phyloP scores from a whole-genome alignment of 2,888 invertebrate species.

The Trimorus sp. region DNA sequence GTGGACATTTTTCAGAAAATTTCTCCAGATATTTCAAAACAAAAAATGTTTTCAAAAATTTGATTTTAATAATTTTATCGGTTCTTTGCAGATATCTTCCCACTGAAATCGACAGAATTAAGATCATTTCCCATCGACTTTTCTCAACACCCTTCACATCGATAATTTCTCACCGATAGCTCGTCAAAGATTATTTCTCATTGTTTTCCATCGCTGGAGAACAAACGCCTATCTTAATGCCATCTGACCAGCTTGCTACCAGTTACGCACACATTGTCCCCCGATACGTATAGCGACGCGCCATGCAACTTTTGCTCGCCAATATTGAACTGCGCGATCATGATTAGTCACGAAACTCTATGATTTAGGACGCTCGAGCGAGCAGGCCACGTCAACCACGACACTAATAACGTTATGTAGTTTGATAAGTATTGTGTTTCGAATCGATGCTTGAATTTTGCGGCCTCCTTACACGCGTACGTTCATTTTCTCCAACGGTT shows the following conservation, averaged over 20 bases:
- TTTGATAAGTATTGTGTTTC: conserved; percentile 62
- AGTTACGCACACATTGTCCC: conserved; percentile 1
- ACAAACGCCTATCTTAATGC: conserved; percentile 31
- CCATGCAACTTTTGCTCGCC: conserved; percentile 35
- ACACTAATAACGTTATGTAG: conserved; percentile 60
- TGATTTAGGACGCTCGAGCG: conserved; percentile 61
- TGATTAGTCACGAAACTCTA: conserved; percentile 52
- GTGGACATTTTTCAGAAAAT: too few species aligned
- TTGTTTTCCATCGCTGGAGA: too few species aligned
- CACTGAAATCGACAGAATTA: too few species aligned
- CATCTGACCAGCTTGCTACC: conserved; percentile 23
- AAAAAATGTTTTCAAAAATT: too few species aligned
- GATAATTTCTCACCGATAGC: too few species aligned
- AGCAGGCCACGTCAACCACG: conserved; percentile 60
- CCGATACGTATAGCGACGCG: conserved; percentile 17
- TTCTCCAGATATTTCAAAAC: too few species aligned
- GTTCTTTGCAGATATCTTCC: too few species aligned
- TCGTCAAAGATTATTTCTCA: too few species aligned
- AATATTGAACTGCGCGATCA: conserved; percentile 37
- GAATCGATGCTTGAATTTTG: conserved; percentile 52
- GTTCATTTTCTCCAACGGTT: conserved; percentile 29
- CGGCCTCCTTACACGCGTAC: conserved; percentile 47
- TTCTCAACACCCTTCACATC: too few species aligned
- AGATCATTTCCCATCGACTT: too few species aligned
- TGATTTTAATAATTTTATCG: too few species aligned